phyloP scores from a whole-genome alignment of 2,888 invertebrate genomes.

The Hedychridium roseum region DNA sequence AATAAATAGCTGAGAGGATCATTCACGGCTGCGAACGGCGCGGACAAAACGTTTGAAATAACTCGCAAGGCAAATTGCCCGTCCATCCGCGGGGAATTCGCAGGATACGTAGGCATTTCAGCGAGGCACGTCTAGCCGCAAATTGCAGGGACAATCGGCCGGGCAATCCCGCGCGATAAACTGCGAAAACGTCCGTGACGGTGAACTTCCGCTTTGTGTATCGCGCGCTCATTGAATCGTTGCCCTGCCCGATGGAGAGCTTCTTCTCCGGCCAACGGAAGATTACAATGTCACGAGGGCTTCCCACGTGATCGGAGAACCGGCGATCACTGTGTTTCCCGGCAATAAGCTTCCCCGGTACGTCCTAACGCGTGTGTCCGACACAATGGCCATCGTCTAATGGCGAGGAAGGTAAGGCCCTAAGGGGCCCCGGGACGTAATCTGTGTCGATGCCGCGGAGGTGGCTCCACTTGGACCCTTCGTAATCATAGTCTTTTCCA shows the following conservation, averaged over 20 bases:
- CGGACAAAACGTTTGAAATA: too few relatives aligned
- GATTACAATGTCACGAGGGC: conserved; percentile 18
- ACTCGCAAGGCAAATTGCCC: too few relatives aligned
- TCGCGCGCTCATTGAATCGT: conserved; percentile 1
- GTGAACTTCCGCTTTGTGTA: conserved; percentile 3
- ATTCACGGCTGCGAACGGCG: too few relatives aligned
- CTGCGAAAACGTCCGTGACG: conserved; percentile 12
- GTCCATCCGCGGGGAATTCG: too few relatives aligned
- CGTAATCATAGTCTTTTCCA: conserved; percentile 44
- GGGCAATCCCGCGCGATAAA: too few relatives aligned
- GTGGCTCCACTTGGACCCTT: conserved; percentile 20
- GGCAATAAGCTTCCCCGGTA: conserved; percentile 14
- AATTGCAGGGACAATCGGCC: too few relatives aligned
- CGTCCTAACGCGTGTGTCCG: conserved; percentile 6
- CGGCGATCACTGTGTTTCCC: conserved; percentile 16
- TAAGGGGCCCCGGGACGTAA: conserved; percentile 31
- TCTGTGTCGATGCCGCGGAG: conserved; percentile 42
- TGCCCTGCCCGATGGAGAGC: conserved; percentile 7
- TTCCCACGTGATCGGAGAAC: conserved; percentile 12
- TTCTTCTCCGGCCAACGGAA: conserved; percentile 10
- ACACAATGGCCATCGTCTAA: conserved; percentile 25
- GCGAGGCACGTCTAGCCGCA: too few relatives aligned
- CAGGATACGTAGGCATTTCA: too few relatives aligned
- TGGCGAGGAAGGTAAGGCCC: conserved; percentile 22
- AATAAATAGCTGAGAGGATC: too few relatives aligned